Conservation (phyloP, 2,113 vertebrate species). For the Anoplopoma fimbria region DNA sequence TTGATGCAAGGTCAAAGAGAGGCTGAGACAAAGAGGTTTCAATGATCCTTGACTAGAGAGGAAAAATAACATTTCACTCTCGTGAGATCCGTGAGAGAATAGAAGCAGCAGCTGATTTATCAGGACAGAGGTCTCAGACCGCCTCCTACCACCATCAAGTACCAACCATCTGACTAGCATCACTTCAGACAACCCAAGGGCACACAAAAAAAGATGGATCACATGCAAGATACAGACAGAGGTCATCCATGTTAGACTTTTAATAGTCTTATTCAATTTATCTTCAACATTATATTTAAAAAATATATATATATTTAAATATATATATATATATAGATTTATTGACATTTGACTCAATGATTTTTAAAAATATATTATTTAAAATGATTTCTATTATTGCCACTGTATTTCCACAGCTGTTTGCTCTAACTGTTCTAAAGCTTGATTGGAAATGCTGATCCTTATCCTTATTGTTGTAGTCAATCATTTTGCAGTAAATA, state of each 20-base stretch:
- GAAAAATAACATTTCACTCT: slow-evolving; percentile 38
- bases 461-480: slow-evolving; percentile 12
- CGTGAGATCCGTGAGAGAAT: slow-evolving; percentile 27
- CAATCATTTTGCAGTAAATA: slow-evolving; percentile 22
- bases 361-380: not conserved
- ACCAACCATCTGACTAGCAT: slow-evolving; percentile 52
- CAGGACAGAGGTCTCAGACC: slow-evolving; percentile 22
- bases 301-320: not conserved
- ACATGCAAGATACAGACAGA: not conserved
- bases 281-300: not conserved
- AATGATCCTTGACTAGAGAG: not conserved
- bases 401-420: not conserved
- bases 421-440: not conserved
- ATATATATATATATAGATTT: no score
- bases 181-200: slow-evolving; percentile 35
- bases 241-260: slow-evolving; percentile 9
- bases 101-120: slow-evolving; percentile 56
- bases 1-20: slow-evolving; percentile 56
- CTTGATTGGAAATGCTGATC: not conserved
- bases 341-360: not conserved
- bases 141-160: not conserved
- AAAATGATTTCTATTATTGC: not conserved
- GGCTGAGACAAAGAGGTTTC: slow-evolving; percentile 29
- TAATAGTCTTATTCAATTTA: not conserved
- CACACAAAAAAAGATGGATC: not conserved